phyloP scores from a whole-genome alignment of 1,140 invertebrate genomes.

The Drosophila azteca region DNA sequence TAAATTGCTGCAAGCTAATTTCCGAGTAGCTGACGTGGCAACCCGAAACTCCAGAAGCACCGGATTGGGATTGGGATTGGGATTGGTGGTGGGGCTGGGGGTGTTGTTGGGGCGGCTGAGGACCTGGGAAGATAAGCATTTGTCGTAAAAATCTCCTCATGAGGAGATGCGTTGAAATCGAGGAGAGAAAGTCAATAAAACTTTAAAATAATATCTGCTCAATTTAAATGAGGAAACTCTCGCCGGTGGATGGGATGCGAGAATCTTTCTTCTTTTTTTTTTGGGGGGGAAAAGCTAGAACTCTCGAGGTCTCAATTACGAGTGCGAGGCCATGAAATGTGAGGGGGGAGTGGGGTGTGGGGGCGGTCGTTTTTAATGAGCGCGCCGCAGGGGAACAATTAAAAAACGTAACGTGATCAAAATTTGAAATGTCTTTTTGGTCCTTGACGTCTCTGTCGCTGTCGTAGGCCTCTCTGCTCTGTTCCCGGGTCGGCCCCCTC shows the following conservation, averaged over 20 bases:
- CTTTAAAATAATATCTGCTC: constrained; percentile 62
- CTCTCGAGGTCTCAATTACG: constrained; percentile 67
- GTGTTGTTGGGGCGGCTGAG: neutral
- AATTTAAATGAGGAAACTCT: constrained; percentile 51
- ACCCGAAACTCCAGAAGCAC: constrained; percentile 3
- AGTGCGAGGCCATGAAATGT: constrained; percentile 21
- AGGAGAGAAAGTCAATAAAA: constrained; percentile 66
- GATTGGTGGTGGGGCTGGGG: neutral
- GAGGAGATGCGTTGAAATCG: neutral
- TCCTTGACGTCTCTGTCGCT: constrained; percentile 63
- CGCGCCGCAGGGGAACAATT: constrained; percentile 78
- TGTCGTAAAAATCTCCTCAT: constrained; percentile 46
- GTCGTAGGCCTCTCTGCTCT: constrained; percentile 24
- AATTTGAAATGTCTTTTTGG: constrained; percentile 76
- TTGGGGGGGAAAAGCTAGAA: constrained; percentile 29
- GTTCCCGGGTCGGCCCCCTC: constrained; percentile 24
- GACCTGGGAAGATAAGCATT: neutral
- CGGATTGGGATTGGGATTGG: neutral
- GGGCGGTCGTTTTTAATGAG: constrained; percentile 57
- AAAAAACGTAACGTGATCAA: constrained; percentile 81
- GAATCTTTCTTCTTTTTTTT: neutral
- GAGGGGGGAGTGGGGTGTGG: neutral
- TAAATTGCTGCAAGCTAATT: constrained; percentile 74
- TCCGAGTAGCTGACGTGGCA: constrained; percentile 55
- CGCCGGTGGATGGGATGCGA: neutral